Base-by-base conservation (phyloP, 1,140 invertebrate species). In the Trachymyrmex septentrionalis region DNA sequence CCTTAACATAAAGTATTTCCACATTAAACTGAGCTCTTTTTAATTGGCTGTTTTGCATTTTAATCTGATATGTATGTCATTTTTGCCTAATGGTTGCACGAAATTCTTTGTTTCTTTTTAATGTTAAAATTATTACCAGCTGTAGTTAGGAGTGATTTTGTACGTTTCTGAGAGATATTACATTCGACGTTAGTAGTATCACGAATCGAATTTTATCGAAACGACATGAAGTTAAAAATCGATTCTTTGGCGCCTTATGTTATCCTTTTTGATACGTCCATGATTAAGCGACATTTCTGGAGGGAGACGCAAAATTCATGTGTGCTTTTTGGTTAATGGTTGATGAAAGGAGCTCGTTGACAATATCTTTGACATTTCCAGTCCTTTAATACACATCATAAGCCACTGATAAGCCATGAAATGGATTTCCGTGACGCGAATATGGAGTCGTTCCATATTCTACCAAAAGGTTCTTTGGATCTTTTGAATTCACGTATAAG, bases 311-410 rank as follows among this genome's bases (percentile, higher is more conserved):
- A 90, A 93, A 92, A 93, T 93, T 93, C 81, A 84, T 91, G 67
- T 86, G 72, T 44, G 88, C 89, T 93, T 91, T 94, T 94, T 92
- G 86, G 90, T 92, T 94, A 93, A 93, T 93, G 93, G 92, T 93
- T 88, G 87, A 90, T 93, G 92, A 93, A 93, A 93, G 90, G 71
- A 90, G 64, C 91, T 88, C 88, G 87, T 93, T 92, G 92, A 92
- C 91, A 92, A 93, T 44, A 44, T 93, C 92, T 93, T 93, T 87
- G 90, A 90, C 90, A 91, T 93, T 93, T 93, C 90, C 90, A 90
- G 93, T 93, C 88, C 89, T 93, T 93, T 93, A 93, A 93, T 93
- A 92, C 91, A 93, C 86, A 90, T 93, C 92, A 94, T 94, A 93
- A 93, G 92, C 89, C 90, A 92, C 88, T 93, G 92, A 94, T 93